Evolutionary conservation across 2,888 invertebrate species (phyloP), one percentile per base, ranked within the genome.

Genomic region (Heliothis peltigera): DNA sequence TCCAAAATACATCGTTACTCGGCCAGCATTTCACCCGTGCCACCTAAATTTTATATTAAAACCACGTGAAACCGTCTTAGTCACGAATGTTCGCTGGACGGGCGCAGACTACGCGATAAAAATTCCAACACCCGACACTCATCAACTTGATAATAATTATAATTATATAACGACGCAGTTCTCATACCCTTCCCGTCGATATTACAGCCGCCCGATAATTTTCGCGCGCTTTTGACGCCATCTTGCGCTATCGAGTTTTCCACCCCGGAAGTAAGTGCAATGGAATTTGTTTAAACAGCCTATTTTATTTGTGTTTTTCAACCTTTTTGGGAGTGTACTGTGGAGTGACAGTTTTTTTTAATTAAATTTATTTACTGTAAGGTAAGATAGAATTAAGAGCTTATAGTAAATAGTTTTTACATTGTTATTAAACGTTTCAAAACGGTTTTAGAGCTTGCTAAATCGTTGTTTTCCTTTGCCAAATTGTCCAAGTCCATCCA

Each of bases 21-120:
- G 85, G 81, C 83, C 81, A 82, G 81, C 84, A 87, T 89, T 90
- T 87, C 88, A 81, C 83, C 83, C 82, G 84, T 86, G 88, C 89
- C 87, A 89, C 85, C 89, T 89, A 90, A 92, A 92, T 91, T 92
- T 92, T 91, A 89, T 89, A 86, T 89, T 84, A 89, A 88, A 87
- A 89, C 77, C 90, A 91, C 87, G 90, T 89, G 90, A 89, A 87
- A 74, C 75, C 59, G 64, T 82, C 86, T 91, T 92, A 93, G 93
- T 93, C 92, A 92, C 92, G 90, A 87, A 89, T 86, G 85, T 84
- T 87, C 90, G 84, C 83, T 89, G 89, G 90, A 85, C 89, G 90
- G 85, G 92, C 84, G 84, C 88, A 84, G 89, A 89, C 89, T 88
- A 82, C 81, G 88, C 84, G 86, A 86, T 89, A 89, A 88, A 90